Conservation (phyloP, 2,888 invertebrate species). For the Athetis lepigone region DNA sequence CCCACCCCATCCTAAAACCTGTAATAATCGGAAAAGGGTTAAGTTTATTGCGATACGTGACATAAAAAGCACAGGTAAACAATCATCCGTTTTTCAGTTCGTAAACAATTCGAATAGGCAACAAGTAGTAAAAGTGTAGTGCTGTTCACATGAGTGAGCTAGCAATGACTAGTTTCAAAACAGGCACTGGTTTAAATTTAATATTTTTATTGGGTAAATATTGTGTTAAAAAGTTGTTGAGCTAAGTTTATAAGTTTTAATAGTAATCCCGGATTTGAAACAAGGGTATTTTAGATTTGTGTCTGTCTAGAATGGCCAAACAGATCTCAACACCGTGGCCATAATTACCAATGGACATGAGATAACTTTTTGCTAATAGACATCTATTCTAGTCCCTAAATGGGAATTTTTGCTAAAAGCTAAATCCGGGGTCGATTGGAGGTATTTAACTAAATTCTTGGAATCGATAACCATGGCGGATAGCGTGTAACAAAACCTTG, state of each 20-base stretch:
- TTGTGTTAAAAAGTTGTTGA: slow-evolving; percentile 9
- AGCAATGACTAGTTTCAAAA: slow-evolving; percentile 21
- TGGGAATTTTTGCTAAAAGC: neutral
- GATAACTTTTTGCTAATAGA: neutral
- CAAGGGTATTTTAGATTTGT: neutral
- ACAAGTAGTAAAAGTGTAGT: slow-evolving; percentile 42
- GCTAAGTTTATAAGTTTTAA: neutral
- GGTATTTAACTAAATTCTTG: slow-evolving; percentile 13
- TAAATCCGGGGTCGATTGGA: too few species aligned
- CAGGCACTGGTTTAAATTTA: neutral
- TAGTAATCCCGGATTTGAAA: neutral
- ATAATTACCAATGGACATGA: neutral
- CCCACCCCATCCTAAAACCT: too few species aligned
- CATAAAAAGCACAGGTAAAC: neutral
- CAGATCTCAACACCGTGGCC: too few species aligned
- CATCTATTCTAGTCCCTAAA: neutral
- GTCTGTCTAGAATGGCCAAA: neutral
- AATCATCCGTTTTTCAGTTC: slow-evolving; percentile 16
- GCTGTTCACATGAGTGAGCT: slow-evolving; percentile 14
- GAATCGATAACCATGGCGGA: slow-evolving; percentile 20
- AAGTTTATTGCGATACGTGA: slow-evolving; percentile 18
- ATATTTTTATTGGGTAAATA: slow-evolving; percentile 17
- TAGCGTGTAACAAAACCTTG: slow-evolving; percentile 27
- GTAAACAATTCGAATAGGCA: slow-evolving; percentile 31
- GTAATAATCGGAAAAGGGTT: neutral